These are phyloP conservation scores for Delia radicum DNA, from an alignment of 1,140 invertebrate species.

Conservation along the genomic window DNA sequence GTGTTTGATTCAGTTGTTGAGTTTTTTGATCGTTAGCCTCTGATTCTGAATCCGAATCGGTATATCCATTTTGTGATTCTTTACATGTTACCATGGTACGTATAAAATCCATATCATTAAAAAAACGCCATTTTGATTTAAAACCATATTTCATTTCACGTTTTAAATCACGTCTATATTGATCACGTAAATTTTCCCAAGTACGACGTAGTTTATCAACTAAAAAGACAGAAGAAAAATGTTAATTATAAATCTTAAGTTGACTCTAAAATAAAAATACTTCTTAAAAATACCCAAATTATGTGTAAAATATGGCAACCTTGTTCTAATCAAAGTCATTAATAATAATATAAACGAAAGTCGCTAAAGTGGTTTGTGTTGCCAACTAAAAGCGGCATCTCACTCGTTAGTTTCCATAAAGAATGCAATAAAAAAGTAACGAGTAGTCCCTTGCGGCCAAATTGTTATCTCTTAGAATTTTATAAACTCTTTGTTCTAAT, in stretches of 20 bases:
- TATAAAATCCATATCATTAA: slow-evolving; percentile 22
- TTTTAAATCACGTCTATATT: slow-evolving; percentile 26
- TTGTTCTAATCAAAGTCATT: neutral
- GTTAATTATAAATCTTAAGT: neutral
- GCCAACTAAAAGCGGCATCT: no score
- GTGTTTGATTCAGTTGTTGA: neutral
- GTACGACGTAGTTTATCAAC: slow-evolving; percentile 13
- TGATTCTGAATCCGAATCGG: slow-evolving; percentile 5
- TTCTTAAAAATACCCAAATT: no score
- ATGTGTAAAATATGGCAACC: neutral
- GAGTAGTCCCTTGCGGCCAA: no score
- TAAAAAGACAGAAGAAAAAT: slow-evolving; percentile 7
- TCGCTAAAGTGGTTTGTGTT: no score
- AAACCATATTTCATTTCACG: neutral
- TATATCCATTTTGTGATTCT: neutral
- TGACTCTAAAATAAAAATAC: neutral
- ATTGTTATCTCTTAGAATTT: no score
- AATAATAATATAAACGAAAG: no score
- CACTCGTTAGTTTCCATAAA: no score
- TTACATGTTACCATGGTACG: slow-evolving; percentile 3
- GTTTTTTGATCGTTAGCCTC: neutral
- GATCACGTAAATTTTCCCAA: slow-evolving; percentile 26
- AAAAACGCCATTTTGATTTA: slow-evolving; percentile 22
- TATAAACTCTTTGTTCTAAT: no score
- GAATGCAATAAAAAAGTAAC: no score